Evolutionary conservation across 2,113 vertebrate genomes (phyloP).

Genomic region (Lonchura striata): DNA sequence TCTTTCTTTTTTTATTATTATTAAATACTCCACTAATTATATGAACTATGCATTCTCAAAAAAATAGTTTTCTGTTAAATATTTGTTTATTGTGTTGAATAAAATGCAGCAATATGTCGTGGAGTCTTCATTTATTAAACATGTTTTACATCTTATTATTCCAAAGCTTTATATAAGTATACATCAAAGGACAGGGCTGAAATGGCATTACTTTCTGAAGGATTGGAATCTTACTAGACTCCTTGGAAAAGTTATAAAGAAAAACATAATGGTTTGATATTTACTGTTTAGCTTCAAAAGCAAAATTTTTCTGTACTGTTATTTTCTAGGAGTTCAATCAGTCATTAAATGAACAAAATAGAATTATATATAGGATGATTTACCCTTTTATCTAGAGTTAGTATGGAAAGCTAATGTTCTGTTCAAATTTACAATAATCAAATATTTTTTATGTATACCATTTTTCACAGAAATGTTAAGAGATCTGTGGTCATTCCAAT

Average conservation of each 20-base stretch:
- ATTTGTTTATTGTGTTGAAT: background rate
- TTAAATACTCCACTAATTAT: background rate
- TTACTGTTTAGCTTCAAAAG: background rate
- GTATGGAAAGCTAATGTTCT: background rate
- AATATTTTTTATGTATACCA: background rate
- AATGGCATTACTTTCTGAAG: background rate
- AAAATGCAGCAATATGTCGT: background rate
- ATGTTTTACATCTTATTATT: background rate
- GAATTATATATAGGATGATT: background rate
- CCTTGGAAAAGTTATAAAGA: background rate
- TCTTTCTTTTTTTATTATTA: background rate
- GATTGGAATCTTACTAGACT: background rate
- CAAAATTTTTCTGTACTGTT: background rate
- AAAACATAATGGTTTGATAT: background rate
- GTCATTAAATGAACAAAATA: background rate
- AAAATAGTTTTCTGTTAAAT: background rate
- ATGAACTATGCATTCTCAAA: accelerated
- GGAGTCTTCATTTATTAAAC: background rate
- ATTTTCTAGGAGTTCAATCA: background rate
- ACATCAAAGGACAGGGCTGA: background rate
- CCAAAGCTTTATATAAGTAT: background rate
- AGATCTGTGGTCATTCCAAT: background rate
- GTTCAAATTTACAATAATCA: background rate
- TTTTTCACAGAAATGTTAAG: background rate
- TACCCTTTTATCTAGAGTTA: background rate